phyloP scores from a whole-genome alignment of 2,888 invertebrate species.

The Ochropleura leucogaster region DNA sequence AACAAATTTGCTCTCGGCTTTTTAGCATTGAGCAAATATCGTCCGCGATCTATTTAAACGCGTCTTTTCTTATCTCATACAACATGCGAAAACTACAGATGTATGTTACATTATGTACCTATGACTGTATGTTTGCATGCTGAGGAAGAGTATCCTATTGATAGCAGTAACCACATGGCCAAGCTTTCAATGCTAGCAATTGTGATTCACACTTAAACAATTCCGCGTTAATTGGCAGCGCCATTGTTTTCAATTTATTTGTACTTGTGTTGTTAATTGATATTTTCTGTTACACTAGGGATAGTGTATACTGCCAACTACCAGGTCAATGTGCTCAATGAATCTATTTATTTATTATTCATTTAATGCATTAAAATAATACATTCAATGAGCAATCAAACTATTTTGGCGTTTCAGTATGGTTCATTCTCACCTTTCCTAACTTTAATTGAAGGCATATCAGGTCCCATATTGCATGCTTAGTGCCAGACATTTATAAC shows the following conservation, averaged over 20 bases:
- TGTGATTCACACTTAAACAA: neutral
- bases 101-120: neutral
- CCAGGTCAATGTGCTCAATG: constrained; percentile 7
- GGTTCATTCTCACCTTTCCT: constrained; percentile 4
- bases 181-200: neutral
- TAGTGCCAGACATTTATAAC: neutral
- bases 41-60: constrained; percentile 37
- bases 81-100: neutral
- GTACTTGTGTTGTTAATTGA: constrained; percentile 1
- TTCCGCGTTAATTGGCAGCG: constrained; percentile 16
- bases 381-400: no score
- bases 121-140: neutral
- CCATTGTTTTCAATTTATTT: constrained; percentile 15
- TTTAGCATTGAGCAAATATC: constrained; percentile 3
- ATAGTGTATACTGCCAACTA: neutral
- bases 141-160: neutral
- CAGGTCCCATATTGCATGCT: neutral
- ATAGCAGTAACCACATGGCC: constrained; percentile 17
- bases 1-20: neutral
- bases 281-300: neutral
- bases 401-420: neutral
- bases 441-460: neutral
- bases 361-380: no score
- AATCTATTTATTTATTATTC: no score
- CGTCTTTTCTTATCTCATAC: neutral